These are phyloP conservation scores for Hephaestus fuliginosus DNA, from an alignment of 2,797 vertebrate genomes.

Conservation along the genomic window DNA sequence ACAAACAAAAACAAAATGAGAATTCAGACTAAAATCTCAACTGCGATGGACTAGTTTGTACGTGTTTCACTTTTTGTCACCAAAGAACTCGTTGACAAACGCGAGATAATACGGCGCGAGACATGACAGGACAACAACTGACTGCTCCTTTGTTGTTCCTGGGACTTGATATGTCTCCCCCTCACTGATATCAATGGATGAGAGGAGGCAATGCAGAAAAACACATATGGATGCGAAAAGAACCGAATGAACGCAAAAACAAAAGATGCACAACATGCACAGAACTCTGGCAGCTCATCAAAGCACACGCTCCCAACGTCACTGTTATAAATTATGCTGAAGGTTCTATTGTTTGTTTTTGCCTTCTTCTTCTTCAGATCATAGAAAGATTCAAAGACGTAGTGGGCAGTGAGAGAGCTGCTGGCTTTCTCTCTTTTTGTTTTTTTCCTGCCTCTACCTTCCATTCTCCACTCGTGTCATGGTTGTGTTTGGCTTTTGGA, in stretches of 20 bases:
- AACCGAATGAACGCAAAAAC: slow-evolving; percentile 36
- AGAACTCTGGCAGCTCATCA: slow-evolving; percentile 75
- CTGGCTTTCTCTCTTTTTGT: slow-evolving; percentile 55
- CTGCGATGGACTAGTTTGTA: slow-evolving; percentile 11
- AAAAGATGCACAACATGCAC: slow-evolving; percentile 58
- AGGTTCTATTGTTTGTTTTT: slow-evolving; percentile 71
- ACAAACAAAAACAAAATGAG: slow-evolving; percentile 9
- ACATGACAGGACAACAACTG: slow-evolving; percentile 59
- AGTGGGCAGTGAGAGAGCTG: slow-evolving; percentile 66
- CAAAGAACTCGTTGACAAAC: slow-evolving; percentile 29
- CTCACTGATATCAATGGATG: slow-evolving; percentile 58
- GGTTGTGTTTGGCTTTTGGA: slow-evolving; percentile 54
- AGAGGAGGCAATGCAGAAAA: slow-evolving; percentile 50
- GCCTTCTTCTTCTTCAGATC: slow-evolving; percentile 76
- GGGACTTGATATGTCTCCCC: slow-evolving; percentile 57
- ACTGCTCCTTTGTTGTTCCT: slow-evolving; percentile 62
- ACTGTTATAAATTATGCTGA: slow-evolving; percentile 76
- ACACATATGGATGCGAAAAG: slow-evolving; percentile 55
- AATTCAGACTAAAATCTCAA: slow-evolving; percentile 12
- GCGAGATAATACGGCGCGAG: slow-evolving; percentile 36
- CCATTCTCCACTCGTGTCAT: slow-evolving; percentile 59
- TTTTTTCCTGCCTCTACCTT: slow-evolving; percentile 48
- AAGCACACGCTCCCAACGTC: slow-evolving; percentile 54
- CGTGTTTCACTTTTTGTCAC: slow-evolving; percentile 37
- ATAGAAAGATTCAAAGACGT: slow-evolving; percentile 72